A percentile compares a stretch with the other conserved stretches of the same genome.
Conservation (phyloP, 2,797 vertebrate species). For the Mallotus villosus region DNA sequence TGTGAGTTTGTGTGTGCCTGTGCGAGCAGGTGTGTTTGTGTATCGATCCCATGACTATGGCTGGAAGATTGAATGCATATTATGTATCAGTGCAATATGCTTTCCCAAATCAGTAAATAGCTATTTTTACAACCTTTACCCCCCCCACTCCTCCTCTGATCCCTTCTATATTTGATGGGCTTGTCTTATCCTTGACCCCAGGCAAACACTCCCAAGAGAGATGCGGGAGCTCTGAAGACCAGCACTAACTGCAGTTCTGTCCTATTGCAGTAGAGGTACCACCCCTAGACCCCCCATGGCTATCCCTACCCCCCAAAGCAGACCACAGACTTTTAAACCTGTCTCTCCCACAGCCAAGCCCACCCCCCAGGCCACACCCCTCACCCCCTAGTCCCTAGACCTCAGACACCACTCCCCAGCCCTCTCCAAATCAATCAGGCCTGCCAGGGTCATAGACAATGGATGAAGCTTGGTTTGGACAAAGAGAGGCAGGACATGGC, state of each 20-base stretch:
- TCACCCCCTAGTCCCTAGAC: too few species aligned
- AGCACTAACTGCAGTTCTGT: not conserved
- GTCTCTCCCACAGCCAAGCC: not conserved
- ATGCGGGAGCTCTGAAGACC: too few species aligned
- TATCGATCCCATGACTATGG: not conserved
- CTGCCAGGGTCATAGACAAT: not conserved
- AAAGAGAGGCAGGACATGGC: not conserved
- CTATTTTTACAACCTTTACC: not conserved
- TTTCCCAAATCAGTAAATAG: not conserved
- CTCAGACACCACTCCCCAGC: not conserved
- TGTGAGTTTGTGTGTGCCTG: not conserved
- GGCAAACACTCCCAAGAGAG: not conserved
- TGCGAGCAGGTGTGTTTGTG: not conserved
- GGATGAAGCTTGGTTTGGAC: not conserved
- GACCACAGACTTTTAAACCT: not conserved
- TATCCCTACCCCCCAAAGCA: not conserved
- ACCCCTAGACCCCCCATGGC: not conserved
- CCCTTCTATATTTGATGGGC: not conserved
- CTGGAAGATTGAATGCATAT: not conserved
- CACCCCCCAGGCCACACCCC: too few species aligned
- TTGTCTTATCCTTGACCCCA: not conserved
- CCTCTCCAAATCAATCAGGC: not conserved
- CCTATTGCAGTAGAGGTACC: not conserved
- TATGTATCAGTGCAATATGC: not conserved
- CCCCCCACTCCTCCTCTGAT: not conserved